Base-by-base conservation (phyloP, 2,888 invertebrate genomes). In the Argyresthia goedartella region DNA sequence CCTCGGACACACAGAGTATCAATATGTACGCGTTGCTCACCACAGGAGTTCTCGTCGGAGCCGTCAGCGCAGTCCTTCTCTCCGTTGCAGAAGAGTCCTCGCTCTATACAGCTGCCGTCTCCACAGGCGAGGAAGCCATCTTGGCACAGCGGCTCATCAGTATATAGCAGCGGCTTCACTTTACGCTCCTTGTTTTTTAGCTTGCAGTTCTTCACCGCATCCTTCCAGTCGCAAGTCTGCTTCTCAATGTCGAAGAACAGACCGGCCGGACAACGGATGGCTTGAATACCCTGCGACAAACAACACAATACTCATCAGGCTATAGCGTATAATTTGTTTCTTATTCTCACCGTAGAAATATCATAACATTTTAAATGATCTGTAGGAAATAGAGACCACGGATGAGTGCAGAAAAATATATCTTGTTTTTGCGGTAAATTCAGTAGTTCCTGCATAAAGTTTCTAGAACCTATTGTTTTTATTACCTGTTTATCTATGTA, bases 211-310 rank as follows among this genome's bases (percentile, higher is more conserved):
- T 95, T 95, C n/a, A 96, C 96, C 2, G 95, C 90, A 58, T 93
- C 95, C 76, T 95, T 96, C 96, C 96, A 97, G 74, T 96, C 96
- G 71, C 96, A 97, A 2, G 96, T 96, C 81, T 97, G 96, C 77
- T 96, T 95, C 74, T 96, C 96, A 69, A 96, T 95, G 76, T 97
- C 96, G 82, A 97, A 97, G 82, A 89, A 96, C 63, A 97, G 87
- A 80, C 96, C 96, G 53, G 96, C 95, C 44, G 96, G 96, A 73
- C 96, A 96, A 77, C 96, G 92, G 69, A 96, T 95, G 34, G 95
- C 96, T 91, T 96, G 95, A 50, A 96, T 91, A 71, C 96, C 96
- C 94, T 95, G 80, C 41, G 14, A 11, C 41, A 33, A 49, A 49
- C 39, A 49, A 35, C 14, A 48, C 48, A 48, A 46, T 48, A 10